Conservation (phyloP, 2,888 invertebrate species). For the Drosophila anceps region DNA sequence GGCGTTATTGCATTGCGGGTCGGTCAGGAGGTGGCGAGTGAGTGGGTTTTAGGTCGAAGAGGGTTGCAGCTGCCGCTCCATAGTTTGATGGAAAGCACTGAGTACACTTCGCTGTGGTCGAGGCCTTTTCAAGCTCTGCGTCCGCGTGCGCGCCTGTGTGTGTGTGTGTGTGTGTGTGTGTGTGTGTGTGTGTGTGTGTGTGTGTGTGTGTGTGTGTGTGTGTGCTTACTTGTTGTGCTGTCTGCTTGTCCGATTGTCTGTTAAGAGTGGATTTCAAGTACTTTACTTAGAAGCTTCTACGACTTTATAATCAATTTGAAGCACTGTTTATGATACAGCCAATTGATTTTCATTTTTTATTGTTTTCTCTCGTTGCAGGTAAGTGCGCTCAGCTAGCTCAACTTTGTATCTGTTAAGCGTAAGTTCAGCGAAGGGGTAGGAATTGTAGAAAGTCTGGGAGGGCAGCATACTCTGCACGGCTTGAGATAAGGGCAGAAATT, state of each 20-base stretch:
- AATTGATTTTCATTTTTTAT: slow-evolving; percentile 63
- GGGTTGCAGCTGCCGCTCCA: background rate
- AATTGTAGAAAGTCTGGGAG: background rate
- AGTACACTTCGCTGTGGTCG: slow-evolving; percentile 65
- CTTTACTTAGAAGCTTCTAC: slow-evolving; percentile 42
- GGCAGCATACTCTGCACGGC: background rate
- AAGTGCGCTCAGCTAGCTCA: slow-evolving; percentile 45
- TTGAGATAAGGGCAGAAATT: background rate
- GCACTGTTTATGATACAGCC: slow-evolving; percentile 54
- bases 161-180: slow-evolving; percentile 6
- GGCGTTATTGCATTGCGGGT: slow-evolving; percentile 78
- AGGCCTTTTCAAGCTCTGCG: slow-evolving; percentile 47
- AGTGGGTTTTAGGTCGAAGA: background rate
- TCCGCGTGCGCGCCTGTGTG: slow-evolving; percentile 2
- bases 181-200: background rate
- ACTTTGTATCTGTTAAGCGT: slow-evolving; percentile 50
- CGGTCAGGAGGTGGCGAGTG: slow-evolving; percentile 19
- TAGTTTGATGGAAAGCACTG: slow-evolving; percentile 37
- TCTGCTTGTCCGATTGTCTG: slow-evolving; percentile 18
- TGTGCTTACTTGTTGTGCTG: slow-evolving; percentile 12
- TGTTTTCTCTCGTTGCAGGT: slow-evolving; percentile 59
- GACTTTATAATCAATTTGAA: slow-evolving; percentile 61
- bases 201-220: slow-evolving; percentile 15
- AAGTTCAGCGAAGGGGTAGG: slow-evolving; percentile 22
- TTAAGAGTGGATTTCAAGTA: slow-evolving; percentile 44